Conservation (phyloP, 2,888 invertebrate genomes). For the Panorpa germanica region DNA sequence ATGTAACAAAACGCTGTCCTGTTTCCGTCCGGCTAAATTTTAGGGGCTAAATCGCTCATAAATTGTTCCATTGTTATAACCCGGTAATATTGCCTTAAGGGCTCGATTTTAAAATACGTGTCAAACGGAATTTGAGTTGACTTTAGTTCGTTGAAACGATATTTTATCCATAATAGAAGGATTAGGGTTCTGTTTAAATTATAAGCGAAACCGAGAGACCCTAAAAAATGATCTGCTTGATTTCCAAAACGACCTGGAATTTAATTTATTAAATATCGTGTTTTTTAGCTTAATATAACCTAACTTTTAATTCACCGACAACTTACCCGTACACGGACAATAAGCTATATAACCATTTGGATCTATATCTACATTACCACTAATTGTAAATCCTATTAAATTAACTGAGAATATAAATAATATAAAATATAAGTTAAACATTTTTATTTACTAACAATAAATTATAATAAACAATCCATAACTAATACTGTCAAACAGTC, state of each 20-base stretch:
- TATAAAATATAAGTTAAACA: too few species aligned
- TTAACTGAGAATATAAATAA: too few species aligned
- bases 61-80: conserved; percentile 84
- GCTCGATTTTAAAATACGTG: conserved; percentile 65
- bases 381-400: too few species aligned
- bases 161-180: conserved; percentile 93
- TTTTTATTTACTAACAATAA: too few species aligned
- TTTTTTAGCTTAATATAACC: too few species aligned
- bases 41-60: conserved; percentile 57
- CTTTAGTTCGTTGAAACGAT: conserved; percentile 59
- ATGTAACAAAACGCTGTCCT: conserved; percentile 56
- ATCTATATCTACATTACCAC: too few species aligned
- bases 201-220: conserved; percentile 77
- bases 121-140: conserved; percentile 85
- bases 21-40: conserved; percentile 63
- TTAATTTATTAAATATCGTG: too few species aligned
- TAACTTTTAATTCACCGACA: too few species aligned
- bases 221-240: conserved; percentile 94
- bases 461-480: too few species aligned
- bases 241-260: conserved; percentile 91
- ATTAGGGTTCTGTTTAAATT: conserved; percentile 79
- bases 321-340: too few species aligned
- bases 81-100: conserved; percentile 55
- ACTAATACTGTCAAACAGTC: too few species aligned
- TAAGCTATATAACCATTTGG: too few species aligned